Evolutionary conservation across 2,797 vertebrate species (phyloP).

Genomic region (Centropyge bicolor): DNA sequence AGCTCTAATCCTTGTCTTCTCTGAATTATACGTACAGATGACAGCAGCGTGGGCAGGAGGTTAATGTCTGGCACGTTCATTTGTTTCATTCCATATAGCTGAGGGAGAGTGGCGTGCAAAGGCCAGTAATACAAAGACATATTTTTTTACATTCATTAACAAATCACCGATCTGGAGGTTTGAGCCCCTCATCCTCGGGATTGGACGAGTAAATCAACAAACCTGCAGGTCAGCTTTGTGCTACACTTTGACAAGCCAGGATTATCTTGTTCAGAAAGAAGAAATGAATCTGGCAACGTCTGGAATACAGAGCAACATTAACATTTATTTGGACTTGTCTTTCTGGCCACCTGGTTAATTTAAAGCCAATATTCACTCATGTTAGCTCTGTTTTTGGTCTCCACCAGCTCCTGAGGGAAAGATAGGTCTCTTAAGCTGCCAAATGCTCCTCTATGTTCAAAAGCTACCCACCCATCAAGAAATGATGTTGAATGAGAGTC

Average conservation of each 20-base stretch:
- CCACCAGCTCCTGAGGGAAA: neutral
- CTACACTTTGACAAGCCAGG: neutral
- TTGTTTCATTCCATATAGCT: constrained; percentile 31
- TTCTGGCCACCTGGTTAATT: neutral
- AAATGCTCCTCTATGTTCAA: neutral
- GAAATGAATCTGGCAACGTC: neutral
- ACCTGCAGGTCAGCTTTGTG: neutral
- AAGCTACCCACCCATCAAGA: neutral
- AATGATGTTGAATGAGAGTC: too few relatives aligned
- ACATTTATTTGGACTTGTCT: neutral
- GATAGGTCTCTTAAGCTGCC: neutral
- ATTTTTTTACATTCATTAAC: constrained; percentile 54
- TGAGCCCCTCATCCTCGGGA: neutral
- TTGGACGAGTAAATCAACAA: neutral
- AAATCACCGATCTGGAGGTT: constrained; percentile 46
- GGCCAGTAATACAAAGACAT: constrained; percentile 5
- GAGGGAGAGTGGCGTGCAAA: constrained; percentile 14
- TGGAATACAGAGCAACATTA: neutral
- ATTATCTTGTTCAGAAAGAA: neutral
- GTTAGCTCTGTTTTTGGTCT: neutral
- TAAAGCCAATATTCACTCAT: neutral
- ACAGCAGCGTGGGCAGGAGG: constrained; percentile 30
- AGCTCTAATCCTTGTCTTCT: constrained; percentile 45
- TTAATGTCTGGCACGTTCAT: constrained; percentile 26
- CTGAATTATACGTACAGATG: constrained; percentile 39